phyloP scores from a whole-genome alignment of 2,888 invertebrate genomes.

The Cremastinae sp. region DNA sequence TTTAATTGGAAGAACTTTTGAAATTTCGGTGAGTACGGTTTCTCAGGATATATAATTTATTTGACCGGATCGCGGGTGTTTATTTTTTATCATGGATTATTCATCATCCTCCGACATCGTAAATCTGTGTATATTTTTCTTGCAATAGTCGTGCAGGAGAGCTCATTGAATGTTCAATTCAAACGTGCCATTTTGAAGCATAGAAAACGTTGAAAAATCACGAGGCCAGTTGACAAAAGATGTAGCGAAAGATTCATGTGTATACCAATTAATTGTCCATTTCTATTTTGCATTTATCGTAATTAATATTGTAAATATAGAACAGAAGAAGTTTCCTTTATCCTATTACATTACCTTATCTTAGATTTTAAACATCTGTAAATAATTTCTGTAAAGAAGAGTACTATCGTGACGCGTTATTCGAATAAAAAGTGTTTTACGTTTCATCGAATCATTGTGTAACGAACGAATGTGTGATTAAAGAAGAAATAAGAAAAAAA shows the following conservation, averaged over 20 bases:
- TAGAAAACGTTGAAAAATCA: conserved; percentile 10
- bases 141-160: not conserved
- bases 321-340: conserved; percentile 30
- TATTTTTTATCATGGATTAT: too few relatives aligned
- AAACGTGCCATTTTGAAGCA: conserved; percentile 58
- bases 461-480: conserved; percentile 65
- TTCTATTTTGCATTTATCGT: conserved; percentile 50
- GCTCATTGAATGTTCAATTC: conserved; percentile 42
- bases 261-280: conserved; percentile 46
- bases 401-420: conserved; percentile 65
- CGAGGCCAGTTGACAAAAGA: conserved; percentile 54
- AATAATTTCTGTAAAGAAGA: conserved; percentile 66
- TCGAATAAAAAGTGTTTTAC: conserved; percentile 63
- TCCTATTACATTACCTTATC: conserved; percentile 1
- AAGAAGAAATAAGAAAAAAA: conserved; percentile 22
- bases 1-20: not conserved
- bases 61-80: too few relatives aligned
- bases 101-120: not conserved
- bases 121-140: not conserved
- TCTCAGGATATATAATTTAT: not conserved
- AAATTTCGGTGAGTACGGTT: conserved; percentile 1
- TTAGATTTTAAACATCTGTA: conserved; percentile 44
- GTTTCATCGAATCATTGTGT: conserved; percentile 65
- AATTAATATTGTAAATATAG: conserved; percentile 55
- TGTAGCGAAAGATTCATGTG: conserved; percentile 22